Percentiles rank a stretch among this genome's conserved stretches.
Conservation (phyloP, 2,888 invertebrate species). For the Gerris lacustris region DNA sequence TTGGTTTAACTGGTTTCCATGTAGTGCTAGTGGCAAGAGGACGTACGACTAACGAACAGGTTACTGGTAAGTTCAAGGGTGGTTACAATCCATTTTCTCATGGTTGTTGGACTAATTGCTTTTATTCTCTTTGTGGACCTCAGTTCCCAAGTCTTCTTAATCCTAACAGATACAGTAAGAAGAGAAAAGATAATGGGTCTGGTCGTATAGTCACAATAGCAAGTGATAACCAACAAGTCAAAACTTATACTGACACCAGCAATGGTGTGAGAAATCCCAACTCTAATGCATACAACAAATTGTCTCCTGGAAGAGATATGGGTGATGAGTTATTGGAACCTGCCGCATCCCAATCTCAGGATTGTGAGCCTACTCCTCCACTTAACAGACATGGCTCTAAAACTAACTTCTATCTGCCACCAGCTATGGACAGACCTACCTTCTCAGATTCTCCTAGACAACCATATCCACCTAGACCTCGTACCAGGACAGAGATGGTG, state of each 20-base stretch:
- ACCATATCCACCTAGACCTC: slow-evolving; percentile 39
- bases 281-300: slow-evolving; percentile 85
- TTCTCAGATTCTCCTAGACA: slow-evolving; percentile 36
- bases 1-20: slow-evolving; percentile 96
- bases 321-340: slow-evolving; percentile 77
- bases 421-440: slow-evolving; percentile 39
- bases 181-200: slow-evolving; percentile 26
- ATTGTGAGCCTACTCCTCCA: slow-evolving; percentile 84
- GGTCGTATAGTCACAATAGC: slow-evolving; percentile 26
- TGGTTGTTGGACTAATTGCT: slow-evolving; percentile 91
- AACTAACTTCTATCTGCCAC: slow-evolving; percentile 75
- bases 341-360: slow-evolving; percentile 80
- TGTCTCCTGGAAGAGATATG: slow-evolving; percentile 55
- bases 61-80: slow-evolving; percentile 96
- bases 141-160: slow-evolving; percentile 64
- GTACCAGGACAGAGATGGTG: slow-evolving; percentile 31
- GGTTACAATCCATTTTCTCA: slow-evolving; percentile 96
- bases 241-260: slow-evolving; percentile 84
- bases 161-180: slow-evolving; percentile 34
- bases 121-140: slow-evolving; percentile 89
- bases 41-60: slow-evolving; percentile 98
- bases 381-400: slow-evolving; percentile 74
- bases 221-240: slow-evolving; percentile 50
- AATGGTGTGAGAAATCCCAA: slow-evolving; percentile 67
- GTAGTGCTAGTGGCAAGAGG: slow-evolving; percentile 92